phyloP scores from a whole-genome alignment of 2,888 invertebrate species.

The Candidula unifasciata region DNA sequence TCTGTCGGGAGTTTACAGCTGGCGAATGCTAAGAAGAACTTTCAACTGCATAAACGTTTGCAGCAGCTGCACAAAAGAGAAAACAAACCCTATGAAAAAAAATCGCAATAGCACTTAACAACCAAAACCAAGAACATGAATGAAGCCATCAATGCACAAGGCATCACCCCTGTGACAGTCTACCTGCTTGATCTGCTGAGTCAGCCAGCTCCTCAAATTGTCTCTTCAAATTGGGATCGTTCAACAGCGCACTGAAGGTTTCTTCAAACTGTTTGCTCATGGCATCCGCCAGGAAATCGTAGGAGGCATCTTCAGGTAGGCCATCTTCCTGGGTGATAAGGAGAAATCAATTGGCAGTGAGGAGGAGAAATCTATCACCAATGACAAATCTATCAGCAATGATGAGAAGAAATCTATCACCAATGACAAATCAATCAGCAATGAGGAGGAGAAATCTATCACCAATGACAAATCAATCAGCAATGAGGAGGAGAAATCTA shows the following conservation, averaged over 20 bases:
- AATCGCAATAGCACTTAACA: too few relatives aligned
- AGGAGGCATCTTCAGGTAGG: conserved; percentile 37
- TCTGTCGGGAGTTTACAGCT: too few relatives aligned
- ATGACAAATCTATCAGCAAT: background rate
- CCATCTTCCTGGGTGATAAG: conserved; percentile 35
- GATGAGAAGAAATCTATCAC: background rate
- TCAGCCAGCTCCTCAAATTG: conserved; percentile 46
- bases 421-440: background rate
- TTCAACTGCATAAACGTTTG: too few relatives aligned
- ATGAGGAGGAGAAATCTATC: background rate
- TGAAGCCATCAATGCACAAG: background rate
- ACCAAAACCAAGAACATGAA: background rate
- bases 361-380: background rate
- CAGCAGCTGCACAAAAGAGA: too few relatives aligned
- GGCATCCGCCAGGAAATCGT: conserved; percentile 47
- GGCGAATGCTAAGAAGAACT: too few relatives aligned
- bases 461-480: background rate
- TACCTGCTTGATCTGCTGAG: conserved; percentile 49
- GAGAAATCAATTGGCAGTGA: background rate
- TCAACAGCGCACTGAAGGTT: conserved; percentile 38
- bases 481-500: background rate
- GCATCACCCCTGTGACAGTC: background rate
- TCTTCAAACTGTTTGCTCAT: conserved; percentile 49
- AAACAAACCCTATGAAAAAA: too few relatives aligned
- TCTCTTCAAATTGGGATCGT: conserved; percentile 45